Evolutionary conservation across 2,888 invertebrate species (phyloP), one percentile per base, ranked within the genome.

Genomic region (Thymelicus sylvestris): DNA sequence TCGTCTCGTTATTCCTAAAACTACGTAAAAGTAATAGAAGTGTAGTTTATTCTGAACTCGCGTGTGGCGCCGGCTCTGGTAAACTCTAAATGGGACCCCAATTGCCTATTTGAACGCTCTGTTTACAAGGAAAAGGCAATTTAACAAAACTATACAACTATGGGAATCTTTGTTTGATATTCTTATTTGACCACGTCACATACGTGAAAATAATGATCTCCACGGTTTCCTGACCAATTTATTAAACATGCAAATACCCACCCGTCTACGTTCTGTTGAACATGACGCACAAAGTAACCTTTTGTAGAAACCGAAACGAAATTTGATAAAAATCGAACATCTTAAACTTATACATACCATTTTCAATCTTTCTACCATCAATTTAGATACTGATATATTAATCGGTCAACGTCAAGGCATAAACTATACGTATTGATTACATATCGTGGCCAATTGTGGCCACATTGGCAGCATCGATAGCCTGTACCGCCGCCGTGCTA

Each of bases 31-130:
- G 12, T 12, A 19, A 52, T 52, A 52, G 19, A 52, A 19, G 50
- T 15, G 12, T 19, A 19, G 15, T 52, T 67, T 67, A 60, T 50
- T 60, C 12, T 13, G 38, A 48, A 48, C 10, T 67, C 50, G 67
- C 67, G 67, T 67, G 67, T 13, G 60, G 67, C 67, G 60, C 67
- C 66, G 8, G 19, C 41, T 10, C n/a, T 50, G 41, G 7, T 41
- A 57, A 61, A 24, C 10, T 41, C 10, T 52, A 52, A 68, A 67
- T 55, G 55, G 13, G 31, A 52, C 55, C 62, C 62, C 61, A 67
- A 67, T 61, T 52, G 67, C 52, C 67, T 68, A 44, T 38, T 68
- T 68, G 55, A 24, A 67, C 67, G 67, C 55, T 62, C 67, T 55
- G 55, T 68, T 68, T 62, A 55, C 52, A 47, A 47, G 62, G 31